Evolutionary conservation across 2,888 invertebrate genomes (phyloP), one percentile per base, ranked within the genome.

Genomic region (Auanema sp.): DNA sequence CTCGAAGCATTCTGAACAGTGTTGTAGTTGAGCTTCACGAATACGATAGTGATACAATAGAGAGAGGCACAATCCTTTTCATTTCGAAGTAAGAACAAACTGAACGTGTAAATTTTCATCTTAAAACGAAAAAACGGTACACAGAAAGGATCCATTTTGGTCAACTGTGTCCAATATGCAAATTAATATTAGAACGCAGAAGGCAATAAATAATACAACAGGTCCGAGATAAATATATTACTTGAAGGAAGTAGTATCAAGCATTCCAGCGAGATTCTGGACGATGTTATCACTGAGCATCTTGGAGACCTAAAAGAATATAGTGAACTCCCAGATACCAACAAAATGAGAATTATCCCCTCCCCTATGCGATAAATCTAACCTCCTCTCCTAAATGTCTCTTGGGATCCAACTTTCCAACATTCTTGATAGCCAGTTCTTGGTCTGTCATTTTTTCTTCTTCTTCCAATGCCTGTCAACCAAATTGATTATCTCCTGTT

Each of bases 361-460:
- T 52, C 16, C 52, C 14, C 24, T 33, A n/a, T 2, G 21, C n/a
- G 24, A 52, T 18, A 2, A 3, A 23, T 16, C 42, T 8, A 16
- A 75, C 75, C 57, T 96, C 94, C 85, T 99, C 98, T 86, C 97
- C 96, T 85, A 98, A 88, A 89, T 99, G 98, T 77, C 98, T 89
- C 87, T 99, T 99, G 23, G 98, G 98, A 85, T 98, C 98, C 82
- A 87, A 86, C 83, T 88, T 98, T 60, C 98, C 98, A 66, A 99
- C 97, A 87, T 98, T 98, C 86, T 98, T 98, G 83, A 98, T 97
- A 21, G 96, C 98, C 86, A 98, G 87, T 85, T 98, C 97, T 86
- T 97, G 96, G 1, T 95, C 93, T 3, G 97, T 97, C 96, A 98
- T 96, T 85, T 94, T 96, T 84, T 98, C 97, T 85, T 98, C 98